Evolutionary conservation across 2,888 invertebrate genomes (phyloP).

Genomic region (Polyommatus iphigenia): DNA sequence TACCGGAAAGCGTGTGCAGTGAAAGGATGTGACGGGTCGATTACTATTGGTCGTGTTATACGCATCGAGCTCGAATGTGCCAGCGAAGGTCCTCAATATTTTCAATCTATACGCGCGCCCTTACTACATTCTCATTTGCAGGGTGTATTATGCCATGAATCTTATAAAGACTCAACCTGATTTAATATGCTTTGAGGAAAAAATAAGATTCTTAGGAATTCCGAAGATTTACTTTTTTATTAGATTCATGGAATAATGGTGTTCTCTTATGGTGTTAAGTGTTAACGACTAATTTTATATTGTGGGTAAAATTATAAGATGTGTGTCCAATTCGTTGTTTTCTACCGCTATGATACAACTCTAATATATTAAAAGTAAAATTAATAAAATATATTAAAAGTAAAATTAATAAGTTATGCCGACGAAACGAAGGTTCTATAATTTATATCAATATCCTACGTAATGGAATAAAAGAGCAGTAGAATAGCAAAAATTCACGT

Average conservation of each 20-base stretch:
- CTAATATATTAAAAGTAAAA: neutral
- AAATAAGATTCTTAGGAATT: constrained; percentile 38
- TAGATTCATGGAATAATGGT: neutral
- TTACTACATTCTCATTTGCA: constrained; percentile 67
- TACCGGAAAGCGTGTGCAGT: constrained; percentile 61
- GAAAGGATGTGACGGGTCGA: constrained; percentile 60
- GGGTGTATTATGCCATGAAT: constrained; percentile 76
- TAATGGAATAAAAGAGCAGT: constrained; percentile 1
- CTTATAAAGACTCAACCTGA: constrained; percentile 71
- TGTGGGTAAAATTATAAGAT: neutral
- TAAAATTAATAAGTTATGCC: neutral
- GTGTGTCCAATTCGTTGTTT: too few relatives aligned
- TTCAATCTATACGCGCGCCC: constrained; percentile 78
- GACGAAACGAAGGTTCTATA: neutral
- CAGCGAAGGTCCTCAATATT: constrained; percentile 78
- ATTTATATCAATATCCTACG: neutral
- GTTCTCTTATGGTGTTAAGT: neutral
- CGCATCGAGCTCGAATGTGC: constrained; percentile 72
- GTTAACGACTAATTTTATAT: neutral
- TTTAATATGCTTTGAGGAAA: constrained; percentile 53
- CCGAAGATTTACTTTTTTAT: constrained; percentile 33
- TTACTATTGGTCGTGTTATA: constrained; percentile 61
- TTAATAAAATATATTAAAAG: neutral
- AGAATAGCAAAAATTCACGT: constrained; percentile 6
- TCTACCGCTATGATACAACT: too few relatives aligned